Evolutionary conservation across 2,888 invertebrate genomes (phyloP), one percentile per base, ranked within the genome.

Genomic region (Eudasyphora cyanicolor): DNA sequence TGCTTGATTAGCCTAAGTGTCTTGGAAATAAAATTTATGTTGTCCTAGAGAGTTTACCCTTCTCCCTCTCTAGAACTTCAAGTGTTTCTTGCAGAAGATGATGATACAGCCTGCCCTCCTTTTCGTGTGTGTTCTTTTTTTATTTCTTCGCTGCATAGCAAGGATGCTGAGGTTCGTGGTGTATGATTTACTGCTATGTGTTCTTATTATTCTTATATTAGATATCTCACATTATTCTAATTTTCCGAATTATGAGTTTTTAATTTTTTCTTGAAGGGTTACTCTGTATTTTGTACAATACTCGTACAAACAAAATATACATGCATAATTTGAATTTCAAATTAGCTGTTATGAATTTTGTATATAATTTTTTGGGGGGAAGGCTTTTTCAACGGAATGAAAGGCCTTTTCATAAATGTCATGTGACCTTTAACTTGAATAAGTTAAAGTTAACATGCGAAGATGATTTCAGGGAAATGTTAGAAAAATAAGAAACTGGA

Each of bases 1-100:
- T 57, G 10, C 27, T 82, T 76, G 76, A 76, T 77, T 79, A 83
- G 76, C 76, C 5, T 69, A 74, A 82, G 76, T 83, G 76, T 76
- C 64, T 71, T 73, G 78, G 75, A 75, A 73, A 73, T 57, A 7
- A 38, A 64, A 67, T 67, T 67, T 67, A 67, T 38, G 67, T 29
- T 32, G 29, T 60, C 32, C 32, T 21, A 14, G 24, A 10, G 12
- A 45, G 5, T 45, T 4, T 10, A n/a, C 45, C n/a, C 7, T n/a
- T 45, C 45, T 45, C 2, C 45, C 32, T 29, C 8, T 57, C 27
- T 57, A 27, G 24, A 54, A 12, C 57, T 57, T 57, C 57, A 57
- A 57, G 57, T 57, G 57, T 57, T 57, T 24, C 24, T 62, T n/a
- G n/a, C n/a, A n/a, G 10, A 67, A 64, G 64, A 57, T 64, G 64